Evolutionary conservation across 2,888 invertebrate species (phyloP).

Genomic region (Amphipoea oculea): DNA sequence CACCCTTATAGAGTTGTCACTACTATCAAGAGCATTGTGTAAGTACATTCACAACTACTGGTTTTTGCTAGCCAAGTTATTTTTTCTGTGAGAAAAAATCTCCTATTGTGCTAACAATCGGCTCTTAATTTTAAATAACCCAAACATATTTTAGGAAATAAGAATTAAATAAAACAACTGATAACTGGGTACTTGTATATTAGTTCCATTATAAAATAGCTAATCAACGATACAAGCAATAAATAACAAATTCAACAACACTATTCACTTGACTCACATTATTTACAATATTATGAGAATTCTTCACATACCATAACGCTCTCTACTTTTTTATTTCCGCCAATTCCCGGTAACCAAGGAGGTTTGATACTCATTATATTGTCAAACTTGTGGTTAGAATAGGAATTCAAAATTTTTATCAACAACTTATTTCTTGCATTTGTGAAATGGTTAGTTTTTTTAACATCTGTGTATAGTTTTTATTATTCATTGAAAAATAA

Average conservation of each 20-base stretch:
- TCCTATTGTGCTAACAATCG: background rate
- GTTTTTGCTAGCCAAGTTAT: too few relatives aligned
- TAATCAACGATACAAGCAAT: conserved; percentile 87
- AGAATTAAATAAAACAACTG: conserved; percentile 74
- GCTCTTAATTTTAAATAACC: background rate
- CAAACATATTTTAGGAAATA: background rate
- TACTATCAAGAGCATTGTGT: background rate
- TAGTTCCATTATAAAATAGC: conserved; percentile 86
- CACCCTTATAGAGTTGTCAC: background rate
- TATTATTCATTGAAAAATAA: conserved; percentile 8
- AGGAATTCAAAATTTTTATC: conserved; percentile 22
- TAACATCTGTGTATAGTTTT: background rate
- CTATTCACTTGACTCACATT: conserved; percentile 82
- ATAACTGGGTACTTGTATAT: conserved; percentile 84
- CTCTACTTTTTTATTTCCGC: conserved; percentile 32
- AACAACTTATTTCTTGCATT: conserved; percentile 29
- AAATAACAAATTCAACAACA: conserved; percentile 88
- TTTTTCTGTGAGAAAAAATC: background rate
- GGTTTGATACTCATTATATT: conserved; percentile 60
- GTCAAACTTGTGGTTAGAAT: conserved; percentile 57
- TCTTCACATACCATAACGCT: conserved; percentile 67
- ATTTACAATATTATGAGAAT: conserved; percentile 81
- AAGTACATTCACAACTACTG: too few relatives aligned
- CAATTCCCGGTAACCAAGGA: conserved; percentile 44
- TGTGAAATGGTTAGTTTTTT: conserved; percentile 33